Conservation (phyloP, 2,888 invertebrate species). For the Mythimna pallens region DNA sequence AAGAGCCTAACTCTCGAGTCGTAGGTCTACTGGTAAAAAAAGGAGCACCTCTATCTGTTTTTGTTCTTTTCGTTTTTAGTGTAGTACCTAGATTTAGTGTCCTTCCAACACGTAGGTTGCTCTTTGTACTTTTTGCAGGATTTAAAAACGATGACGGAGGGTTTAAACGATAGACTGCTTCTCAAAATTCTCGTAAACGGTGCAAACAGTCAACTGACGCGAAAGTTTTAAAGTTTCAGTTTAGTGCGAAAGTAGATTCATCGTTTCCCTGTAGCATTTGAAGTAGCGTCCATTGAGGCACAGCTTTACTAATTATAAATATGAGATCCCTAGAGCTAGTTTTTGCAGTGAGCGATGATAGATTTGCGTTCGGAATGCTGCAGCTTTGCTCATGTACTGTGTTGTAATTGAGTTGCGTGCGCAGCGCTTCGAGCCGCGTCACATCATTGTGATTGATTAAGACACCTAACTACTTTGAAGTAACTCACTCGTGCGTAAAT, state of each 20-base stretch:
- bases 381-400: neutral
- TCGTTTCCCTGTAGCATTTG: neutral
- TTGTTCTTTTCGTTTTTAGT: too few relatives aligned
- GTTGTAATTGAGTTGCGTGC: conserved; percentile 25
- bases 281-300: neutral
- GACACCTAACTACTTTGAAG: neutral
- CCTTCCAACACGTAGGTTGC: too few relatives aligned
- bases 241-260: neutral
- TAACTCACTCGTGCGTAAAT: neutral
- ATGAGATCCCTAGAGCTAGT: conserved; percentile 28
- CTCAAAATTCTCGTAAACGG: too few relatives aligned
- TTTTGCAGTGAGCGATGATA: conserved; percentile 39
- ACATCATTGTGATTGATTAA: conserved; percentile 26
- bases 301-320: conserved; percentile 24
- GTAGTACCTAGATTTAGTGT: too few relatives aligned
- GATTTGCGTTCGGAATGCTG: conserved; percentile 19
- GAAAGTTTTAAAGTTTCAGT: neutral
- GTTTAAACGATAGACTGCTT: too few relatives aligned
- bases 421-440: neutral
- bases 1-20: too few relatives aligned
- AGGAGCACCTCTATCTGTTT: too few relatives aligned
- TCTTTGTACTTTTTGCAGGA: too few relatives aligned
- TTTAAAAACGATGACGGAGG: too few relatives aligned
- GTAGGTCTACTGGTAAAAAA: too few relatives aligned
- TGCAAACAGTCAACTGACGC: too few relatives aligned